phyloP scores from a whole-genome alignment of 2,797 vertebrate genomes.

The Channa striata region DNA sequence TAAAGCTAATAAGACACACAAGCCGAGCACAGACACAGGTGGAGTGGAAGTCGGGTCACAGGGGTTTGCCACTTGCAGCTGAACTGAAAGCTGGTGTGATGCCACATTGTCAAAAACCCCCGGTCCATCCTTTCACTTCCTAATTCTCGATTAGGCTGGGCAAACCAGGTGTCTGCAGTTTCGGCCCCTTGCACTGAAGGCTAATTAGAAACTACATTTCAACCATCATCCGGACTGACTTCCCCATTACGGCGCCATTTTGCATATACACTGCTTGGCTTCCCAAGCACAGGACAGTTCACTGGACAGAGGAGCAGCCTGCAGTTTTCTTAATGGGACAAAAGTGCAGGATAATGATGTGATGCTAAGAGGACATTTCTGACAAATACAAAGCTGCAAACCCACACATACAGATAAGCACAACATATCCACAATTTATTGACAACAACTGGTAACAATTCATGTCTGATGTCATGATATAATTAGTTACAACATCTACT shows the following conservation, averaged over 20 bases:
- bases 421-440: too few relatives aligned
- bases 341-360: too few relatives aligned
- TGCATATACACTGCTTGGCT: neutral
- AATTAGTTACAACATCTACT: too few relatives aligned
- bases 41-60: conserved; percentile 53
- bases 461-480: too few relatives aligned
- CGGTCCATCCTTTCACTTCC: neutral
- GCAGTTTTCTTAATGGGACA: neutral
- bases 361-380: neutral
- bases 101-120: conserved; percentile 21
- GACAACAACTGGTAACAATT: too few relatives aligned
- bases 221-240: neutral
- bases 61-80: conserved; percentile 47
- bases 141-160: conserved; percentile 9
- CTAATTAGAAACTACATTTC: neutral
- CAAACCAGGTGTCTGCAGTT: conserved; percentile 19
- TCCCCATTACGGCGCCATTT: neutral
- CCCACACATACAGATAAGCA: too few relatives aligned
- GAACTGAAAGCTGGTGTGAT: conserved; percentile 45
- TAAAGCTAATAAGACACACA: conserved; percentile 68
- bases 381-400: neutral
- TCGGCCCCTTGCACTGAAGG: neutral
- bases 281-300: too few relatives aligned
- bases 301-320: too few relatives aligned
- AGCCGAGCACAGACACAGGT: conserved; percentile 26